phyloP scores from a whole-genome alignment of 2,888 invertebrate species.

The Disparrhopalites patrizii region DNA sequence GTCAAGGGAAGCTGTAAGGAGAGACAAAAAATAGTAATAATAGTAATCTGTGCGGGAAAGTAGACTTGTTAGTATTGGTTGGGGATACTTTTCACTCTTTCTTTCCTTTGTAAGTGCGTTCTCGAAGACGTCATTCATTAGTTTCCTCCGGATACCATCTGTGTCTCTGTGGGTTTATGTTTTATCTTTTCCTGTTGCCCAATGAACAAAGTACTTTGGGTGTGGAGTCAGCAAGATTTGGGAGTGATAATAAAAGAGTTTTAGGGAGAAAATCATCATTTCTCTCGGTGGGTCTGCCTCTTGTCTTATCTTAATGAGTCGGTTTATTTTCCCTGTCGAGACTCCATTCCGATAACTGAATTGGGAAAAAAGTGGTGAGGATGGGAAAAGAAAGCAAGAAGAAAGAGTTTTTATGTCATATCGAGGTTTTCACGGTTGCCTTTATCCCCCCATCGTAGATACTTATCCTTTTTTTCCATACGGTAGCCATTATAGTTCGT shows the following conservation, averaged over 20 bases:
- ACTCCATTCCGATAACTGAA: too few species aligned
- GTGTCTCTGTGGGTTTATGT: neutral
- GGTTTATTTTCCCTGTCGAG: constrained; percentile 16
- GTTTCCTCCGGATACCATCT: neutral
- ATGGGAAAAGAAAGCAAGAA: too few species aligned
- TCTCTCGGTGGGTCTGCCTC: neutral
- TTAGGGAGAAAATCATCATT: neutral
- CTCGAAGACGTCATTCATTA: too few species aligned
- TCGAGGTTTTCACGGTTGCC: too few species aligned
- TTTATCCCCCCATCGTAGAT: too few species aligned
- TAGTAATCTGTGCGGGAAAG: too few species aligned
- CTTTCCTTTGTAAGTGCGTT: neutral
- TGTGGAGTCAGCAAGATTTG: constrained; percentile 16
- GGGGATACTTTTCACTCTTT: neutral
- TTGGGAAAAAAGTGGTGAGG: too few species aligned
- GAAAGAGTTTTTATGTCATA: too few species aligned
- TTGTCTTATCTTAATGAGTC: constrained; percentile 20
- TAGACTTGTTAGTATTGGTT: neutral
- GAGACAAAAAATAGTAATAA: too few species aligned
- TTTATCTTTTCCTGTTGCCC: neutral
- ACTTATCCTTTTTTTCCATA: too few species aligned
- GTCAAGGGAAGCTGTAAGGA: too few species aligned
- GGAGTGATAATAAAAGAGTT: neutral
- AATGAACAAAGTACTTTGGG: neutral
- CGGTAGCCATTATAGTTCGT: too few species aligned